phyloP scores from a whole-genome alignment of 2,113 vertebrate species.

The Myocastor coypus region DNA sequence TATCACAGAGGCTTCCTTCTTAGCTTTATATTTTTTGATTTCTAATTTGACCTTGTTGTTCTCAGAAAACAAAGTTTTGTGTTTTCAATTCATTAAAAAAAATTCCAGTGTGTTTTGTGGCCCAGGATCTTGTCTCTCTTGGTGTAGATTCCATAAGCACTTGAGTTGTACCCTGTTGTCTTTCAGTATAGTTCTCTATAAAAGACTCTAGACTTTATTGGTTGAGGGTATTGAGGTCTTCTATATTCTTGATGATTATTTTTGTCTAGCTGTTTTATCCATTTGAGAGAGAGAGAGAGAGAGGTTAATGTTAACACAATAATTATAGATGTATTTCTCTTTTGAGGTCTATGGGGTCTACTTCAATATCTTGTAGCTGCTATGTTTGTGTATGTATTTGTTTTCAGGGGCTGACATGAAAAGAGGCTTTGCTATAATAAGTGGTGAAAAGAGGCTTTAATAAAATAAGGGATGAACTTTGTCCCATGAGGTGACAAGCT shows the following conservation, averaged over 20 bases:
- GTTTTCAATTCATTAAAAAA: background rate
- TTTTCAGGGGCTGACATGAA: background rate
- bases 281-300: background rate
- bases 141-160: background rate
- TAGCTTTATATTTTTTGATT: background rate
- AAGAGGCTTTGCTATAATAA: background rate
- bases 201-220: background rate
- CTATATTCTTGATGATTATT: background rate
- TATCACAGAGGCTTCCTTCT: background rate
- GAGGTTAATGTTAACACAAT: background rate
- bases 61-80: background rate
- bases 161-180: background rate
- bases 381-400: background rate
- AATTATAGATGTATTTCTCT: background rate
- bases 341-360: background rate
- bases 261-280: background rate
- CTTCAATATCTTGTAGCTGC: background rate
- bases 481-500: background rate
- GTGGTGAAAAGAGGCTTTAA: background rate
- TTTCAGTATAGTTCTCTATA: background rate
- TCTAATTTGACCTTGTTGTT: background rate
- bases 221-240: background rate
- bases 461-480: slow-evolving; percentile 42
- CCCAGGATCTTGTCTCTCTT: background rate
- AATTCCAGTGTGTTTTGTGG: background rate